Evolutionary conservation across 2,797 vertebrate species (phyloP), one percentile per base, ranked within the genome.

Genomic region (Prunella strophiata): DNA sequence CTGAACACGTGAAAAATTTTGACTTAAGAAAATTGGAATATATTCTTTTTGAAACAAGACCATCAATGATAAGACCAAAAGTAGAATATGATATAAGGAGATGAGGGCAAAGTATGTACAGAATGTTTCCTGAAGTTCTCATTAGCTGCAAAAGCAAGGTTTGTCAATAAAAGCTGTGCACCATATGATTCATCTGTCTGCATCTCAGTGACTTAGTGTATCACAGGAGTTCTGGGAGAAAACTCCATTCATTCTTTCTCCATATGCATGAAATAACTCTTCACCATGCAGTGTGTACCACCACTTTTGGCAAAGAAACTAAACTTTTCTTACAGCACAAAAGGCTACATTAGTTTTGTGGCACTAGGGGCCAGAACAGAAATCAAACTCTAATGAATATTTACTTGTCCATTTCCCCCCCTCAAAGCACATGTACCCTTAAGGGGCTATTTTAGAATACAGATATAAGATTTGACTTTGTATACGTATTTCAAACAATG

Each of bases 371-470:
- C 18, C 43, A 82, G 42, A 76, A 42, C 2, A 73, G 10, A 91
- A 87, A 68, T 45, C 6, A 2, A 52, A 8, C 30, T 65, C 26
- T 65, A 20, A 11, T 34, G 17, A 11, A 21, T 47, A 4, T 36
- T 79, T 89, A 25, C 1, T 16, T 36, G 6, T 16, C 34, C 3
- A 0, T n/a, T 77, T 27, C 13, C 4, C 5, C 5, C 5, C 1
- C 2, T 36, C 30, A 27, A 45, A 59, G 21, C 5, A n/a, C 6
- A 55, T 16, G 27, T 23, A 21, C 10, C 1, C 65, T 91, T 61
- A 55, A 13, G 18, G 7, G 2, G 1, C 2, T 74, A 43, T 13
- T 77, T 93, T 59, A 57, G 7, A 16, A 50, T 23, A 32, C 2
- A 78, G 10, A 21, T 55, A 3, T 57, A 61, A 55, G 16, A 85